Evolutionary conservation across 2,113 vertebrate genomes (phyloP), one percentile per base, ranked within the genome.

Genomic region (Cinclus mexicanus): DNA sequence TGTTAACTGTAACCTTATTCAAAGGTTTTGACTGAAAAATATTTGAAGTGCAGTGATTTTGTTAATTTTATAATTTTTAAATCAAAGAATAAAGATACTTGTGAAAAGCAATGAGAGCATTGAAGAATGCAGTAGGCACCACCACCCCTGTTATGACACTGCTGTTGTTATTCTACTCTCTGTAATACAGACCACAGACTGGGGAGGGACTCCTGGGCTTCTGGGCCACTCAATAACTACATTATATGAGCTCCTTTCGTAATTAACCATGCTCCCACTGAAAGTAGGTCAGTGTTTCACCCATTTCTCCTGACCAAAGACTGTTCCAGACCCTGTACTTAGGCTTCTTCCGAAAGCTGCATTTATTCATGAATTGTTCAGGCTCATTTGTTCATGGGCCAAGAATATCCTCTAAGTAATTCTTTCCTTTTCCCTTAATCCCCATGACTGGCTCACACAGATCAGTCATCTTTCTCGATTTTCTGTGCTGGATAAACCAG

Each of bases 391-490:
- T 93, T 94, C 67, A 18, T 8, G 29, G 50, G 86, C 90, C 94
- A 89, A 83, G 59, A 80, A 46, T 77, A 94, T 61, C 71, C 68
- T 88, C 75, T 95, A 95, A 94, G 75, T 90, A 92, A 93, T 92
- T 92, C 71, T 96, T 97, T 95, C 88, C 90, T 93, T 92, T 94
- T 60, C 21, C 22, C 39, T 86, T 93, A 95, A 89, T 88, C 80
- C 86, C 60, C 46, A 56, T 31, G 46, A 93, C 83, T 74, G 75
- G 46, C 64, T 88, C 88, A 70, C 41, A 57, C 1, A 74, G 50
- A 80, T 80, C 88, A 86, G 79, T 83, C 67, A 60, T 55, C 61
- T 63, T 78, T 67, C 69, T 94, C 20, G 41, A 74, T 90, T 72
- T 92, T 60, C 78, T 81, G 23, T 56, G 63, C 44, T 57, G 47